Conservation (phyloP, 1,140 invertebrate species). For the Achatina immaculata region DNA sequence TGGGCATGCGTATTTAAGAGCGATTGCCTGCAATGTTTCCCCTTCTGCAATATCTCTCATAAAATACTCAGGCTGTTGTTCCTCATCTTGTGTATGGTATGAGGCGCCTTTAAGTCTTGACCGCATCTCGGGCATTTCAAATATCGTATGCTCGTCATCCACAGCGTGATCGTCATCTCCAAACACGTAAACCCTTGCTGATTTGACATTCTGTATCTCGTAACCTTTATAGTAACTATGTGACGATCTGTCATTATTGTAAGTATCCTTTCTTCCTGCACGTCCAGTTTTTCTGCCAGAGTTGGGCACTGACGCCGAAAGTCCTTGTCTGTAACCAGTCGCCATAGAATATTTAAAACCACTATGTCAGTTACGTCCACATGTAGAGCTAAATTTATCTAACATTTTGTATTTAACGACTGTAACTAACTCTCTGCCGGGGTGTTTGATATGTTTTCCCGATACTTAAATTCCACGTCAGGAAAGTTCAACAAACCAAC, state of each 20-base stretch:
- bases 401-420: neutral
- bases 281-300: neutral
- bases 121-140: conserved; percentile 55
- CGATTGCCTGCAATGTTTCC: conserved; percentile 59
- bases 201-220: conserved; percentile 59
- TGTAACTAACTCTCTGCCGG: neutral
- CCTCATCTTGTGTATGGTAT: conserved; percentile 13
- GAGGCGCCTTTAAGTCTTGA: conserved; percentile 41
- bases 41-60: conserved; percentile 55
- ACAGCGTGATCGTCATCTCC: conserved; percentile 54
- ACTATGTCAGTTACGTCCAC: neutral
- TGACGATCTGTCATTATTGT: neutral
- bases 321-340: neutral
- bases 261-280: neutral
- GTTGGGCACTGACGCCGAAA: neutral
- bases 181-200: conserved; percentile 58
- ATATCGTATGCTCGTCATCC: conserved; percentile 51
- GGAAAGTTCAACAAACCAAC: neutral
- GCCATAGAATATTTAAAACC: neutral
- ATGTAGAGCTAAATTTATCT: neutral
- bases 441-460: too few species aligned
- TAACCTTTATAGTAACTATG: conserved; percentile 2
- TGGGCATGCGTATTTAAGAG: conserved; percentile 62
- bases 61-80: conserved; percentile 46
- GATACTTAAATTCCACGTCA: neutral